Evolutionary conservation across 2,888 invertebrate genomes (phyloP), one percentile per base, ranked within the genome.

Genomic region (Onchidella celtica): DNA sequence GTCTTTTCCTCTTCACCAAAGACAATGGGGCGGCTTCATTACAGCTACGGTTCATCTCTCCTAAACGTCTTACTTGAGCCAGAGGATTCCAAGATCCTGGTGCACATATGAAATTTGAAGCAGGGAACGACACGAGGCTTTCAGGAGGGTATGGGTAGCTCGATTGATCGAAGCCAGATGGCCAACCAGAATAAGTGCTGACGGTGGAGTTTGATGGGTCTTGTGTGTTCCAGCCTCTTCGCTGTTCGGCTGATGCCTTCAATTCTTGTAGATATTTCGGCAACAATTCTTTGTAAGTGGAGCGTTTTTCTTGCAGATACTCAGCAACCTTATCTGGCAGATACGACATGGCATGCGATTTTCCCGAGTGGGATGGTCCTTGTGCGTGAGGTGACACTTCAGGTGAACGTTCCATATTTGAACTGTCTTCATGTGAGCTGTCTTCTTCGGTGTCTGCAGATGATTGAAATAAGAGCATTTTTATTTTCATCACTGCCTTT

Each of bases 51-150:
- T 76, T 63, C 17, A 63, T 21, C 24, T 76, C 27, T 1, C 75
- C 75, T 32, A 76, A 47, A 6, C 65, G 75, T 76, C 75, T 40
- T 27, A 76, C 65, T 32, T 65, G 75, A 38, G 75, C 75, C 34
- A 76, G 24, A 6, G 75, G 75, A 66, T 76, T 76, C 3, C 9
- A 27, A 2, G 24, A 63, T 0, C 36, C 38, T 4, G 27, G 17
- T 24, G 47, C 29, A 47, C 38, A 65, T 34, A 76, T 76, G n/a
- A 38, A 76, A 9, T n/a, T n/a, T n/a, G n/a, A n/a, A n/a, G n/a
- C n/a, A n/a, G n/a, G n/a, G n/a, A n/a, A n/a, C n/a, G n/a, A n/a
- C n/a, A n/a, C n/a, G n/a, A n/a, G n/a, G n/a, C n/a, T n/a, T n/a
- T n/a, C n/a, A n/a, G n/a, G n/a, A n/a, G n/a, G n/a, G n/a, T n/a